Evolutionary conservation across 2,113 vertebrate genomes (phyloP).

Genomic region (Nestor notabilis): DNA sequence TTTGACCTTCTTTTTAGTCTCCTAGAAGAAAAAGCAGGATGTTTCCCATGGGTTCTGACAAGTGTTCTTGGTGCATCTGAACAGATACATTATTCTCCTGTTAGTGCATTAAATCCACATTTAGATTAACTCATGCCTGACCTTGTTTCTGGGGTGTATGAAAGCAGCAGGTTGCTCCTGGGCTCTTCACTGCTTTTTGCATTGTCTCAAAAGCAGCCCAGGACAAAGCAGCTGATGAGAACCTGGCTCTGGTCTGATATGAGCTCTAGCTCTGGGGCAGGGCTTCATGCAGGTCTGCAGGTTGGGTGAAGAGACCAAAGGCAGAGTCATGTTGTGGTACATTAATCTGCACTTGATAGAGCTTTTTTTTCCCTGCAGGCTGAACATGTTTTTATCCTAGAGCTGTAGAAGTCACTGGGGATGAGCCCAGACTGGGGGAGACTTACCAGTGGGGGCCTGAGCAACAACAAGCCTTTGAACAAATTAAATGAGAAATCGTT

Average conservation of each 20-base stretch:
- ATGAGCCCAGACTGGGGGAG: not conserved
- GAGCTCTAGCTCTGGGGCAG: not conserved
- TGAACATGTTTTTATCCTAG: not conserved
- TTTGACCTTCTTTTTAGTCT: not conserved
- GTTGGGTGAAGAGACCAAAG: not conserved
- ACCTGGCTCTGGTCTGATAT: not conserved
- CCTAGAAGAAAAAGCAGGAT: not conserved
- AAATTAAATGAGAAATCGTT: too few species aligned
- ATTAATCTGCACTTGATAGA: not conserved
- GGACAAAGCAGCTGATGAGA: not conserved
- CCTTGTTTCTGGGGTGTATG: not conserved
- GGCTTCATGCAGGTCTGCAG: not conserved
- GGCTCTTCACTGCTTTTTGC: not conserved
- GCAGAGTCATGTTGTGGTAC: not conserved
- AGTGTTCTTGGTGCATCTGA: not conserved
- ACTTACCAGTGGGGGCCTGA: too few species aligned
- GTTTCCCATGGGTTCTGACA: not conserved
- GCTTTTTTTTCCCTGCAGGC: not conserved
- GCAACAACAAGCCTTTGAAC: too few species aligned
- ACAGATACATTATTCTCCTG: not conserved
- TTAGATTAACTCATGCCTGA: not conserved
- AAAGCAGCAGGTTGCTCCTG: not conserved
- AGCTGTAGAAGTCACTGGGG: not conserved
- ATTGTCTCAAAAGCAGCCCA: not conserved
- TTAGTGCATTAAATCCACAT: not conserved